Conservation (phyloP, 2,113 vertebrate species). For the Coturnix japonica region DNA sequence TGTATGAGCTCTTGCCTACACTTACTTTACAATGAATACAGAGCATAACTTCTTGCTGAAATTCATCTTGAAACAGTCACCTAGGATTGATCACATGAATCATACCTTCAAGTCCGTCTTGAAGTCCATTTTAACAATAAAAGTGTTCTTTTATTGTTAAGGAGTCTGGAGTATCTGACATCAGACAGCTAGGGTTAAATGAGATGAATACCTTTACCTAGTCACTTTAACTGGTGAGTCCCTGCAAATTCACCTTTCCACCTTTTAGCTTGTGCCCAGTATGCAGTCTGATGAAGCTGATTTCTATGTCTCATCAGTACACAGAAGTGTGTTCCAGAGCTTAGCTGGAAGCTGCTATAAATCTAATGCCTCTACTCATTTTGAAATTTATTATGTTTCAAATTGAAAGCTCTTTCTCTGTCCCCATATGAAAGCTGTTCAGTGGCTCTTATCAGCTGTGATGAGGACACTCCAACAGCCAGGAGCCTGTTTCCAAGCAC, state of each 20-base stretch:
- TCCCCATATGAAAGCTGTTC: background rate
- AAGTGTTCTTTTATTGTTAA: background rate
- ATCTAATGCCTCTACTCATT: background rate
- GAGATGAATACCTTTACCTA: background rate
- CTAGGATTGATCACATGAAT: background rate
- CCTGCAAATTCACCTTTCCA: background rate
- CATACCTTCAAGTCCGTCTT: background rate
- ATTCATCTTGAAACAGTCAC: background rate
- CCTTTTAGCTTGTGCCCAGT: background rate
- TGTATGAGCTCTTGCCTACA: background rate
- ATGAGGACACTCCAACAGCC: background rate
- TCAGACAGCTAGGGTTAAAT: background rate
- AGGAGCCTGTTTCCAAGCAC: constrained; percentile 10
- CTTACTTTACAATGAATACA: background rate
- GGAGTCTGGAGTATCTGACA: background rate
- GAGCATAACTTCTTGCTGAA: background rate
- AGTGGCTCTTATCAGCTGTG: background rate
- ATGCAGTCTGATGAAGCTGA: background rate
- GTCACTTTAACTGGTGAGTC: background rate
- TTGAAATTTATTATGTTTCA: background rate
- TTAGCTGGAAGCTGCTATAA: background rate
- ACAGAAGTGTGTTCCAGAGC: background rate
- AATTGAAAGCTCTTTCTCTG: background rate
- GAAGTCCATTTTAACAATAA: no score
- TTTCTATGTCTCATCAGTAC: background rate